A percentile compares a stretch with the other conserved stretches of the same genome.
Conservation (phyloP, 2,113 vertebrate genomes). For the Gobiocypris rarus region DNA sequence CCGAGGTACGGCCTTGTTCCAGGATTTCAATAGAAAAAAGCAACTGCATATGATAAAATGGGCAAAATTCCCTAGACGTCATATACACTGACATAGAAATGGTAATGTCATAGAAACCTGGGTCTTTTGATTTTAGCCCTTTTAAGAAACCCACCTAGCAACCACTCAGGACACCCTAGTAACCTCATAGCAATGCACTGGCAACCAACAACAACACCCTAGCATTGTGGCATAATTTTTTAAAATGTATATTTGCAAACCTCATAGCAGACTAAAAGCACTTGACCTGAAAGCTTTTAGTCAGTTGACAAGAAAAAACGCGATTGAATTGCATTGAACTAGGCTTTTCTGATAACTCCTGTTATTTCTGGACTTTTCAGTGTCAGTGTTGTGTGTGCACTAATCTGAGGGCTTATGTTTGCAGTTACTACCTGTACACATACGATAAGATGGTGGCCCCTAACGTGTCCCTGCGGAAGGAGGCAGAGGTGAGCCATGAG, state of each 20-base stretch:
- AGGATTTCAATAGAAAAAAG: background rate
- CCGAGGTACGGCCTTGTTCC: conserved; percentile 82
- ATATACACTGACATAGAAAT: background rate
- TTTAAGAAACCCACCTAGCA: background rate
- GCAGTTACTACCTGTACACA: conserved; percentile 95
- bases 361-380: background rate
- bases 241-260: background rate
- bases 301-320: background rate
- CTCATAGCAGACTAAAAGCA: background rate
- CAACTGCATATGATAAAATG: background rate
- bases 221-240: background rate
- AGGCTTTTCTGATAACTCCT: too few species aligned
- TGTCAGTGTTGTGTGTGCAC: background rate
- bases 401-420: conserved; percentile 6
- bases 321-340: background rate
- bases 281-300: background rate
- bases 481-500: conserved; percentile 80
- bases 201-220: background rate
- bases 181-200: background rate
- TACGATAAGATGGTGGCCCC: conserved; percentile 98
- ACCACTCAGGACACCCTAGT: background rate
- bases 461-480: conserved; percentile 85
- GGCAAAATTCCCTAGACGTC: background rate
- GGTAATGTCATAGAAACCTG: background rate
- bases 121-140: background rate